phyloP scores from a whole-genome alignment of 2,888 invertebrate genomes.

The Drosophila kanekoi region DNA sequence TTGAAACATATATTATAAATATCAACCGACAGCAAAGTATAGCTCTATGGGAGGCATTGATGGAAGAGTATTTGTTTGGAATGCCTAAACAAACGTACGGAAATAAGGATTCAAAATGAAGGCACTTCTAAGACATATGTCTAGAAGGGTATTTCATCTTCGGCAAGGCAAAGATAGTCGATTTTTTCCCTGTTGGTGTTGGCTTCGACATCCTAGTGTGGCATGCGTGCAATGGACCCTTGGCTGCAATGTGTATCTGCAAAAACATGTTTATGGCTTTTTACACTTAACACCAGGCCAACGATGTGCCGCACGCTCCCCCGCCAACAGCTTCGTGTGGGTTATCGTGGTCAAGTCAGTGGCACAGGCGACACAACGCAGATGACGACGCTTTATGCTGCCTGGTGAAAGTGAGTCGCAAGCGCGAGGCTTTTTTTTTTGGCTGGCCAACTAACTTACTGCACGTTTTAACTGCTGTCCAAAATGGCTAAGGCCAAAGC shows the following conservation, averaged over 20 bases:
- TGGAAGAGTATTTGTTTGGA: too few relatives aligned
- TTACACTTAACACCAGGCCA: constrained; percentile 45
- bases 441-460: constrained; percentile 35
- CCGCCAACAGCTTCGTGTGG: constrained; percentile 22
- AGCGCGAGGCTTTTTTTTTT: constrained; percentile 10
- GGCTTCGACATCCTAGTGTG: constrained; percentile 36
- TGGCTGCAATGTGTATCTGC: constrained; percentile 36
- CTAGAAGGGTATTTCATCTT: too few relatives aligned
- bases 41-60: too few relatives aligned
- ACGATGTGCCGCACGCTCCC: constrained; percentile 3
- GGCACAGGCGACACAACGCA: constrained; percentile 24
- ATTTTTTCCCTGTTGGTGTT: constrained; percentile 6
- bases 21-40: too few relatives aligned
- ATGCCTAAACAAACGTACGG: too few relatives aligned
- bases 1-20: too few relatives aligned
- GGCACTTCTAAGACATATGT: too few relatives aligned
- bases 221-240: constrained; percentile 46
- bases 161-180: too few relatives aligned
- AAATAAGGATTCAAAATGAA: too few relatives aligned
- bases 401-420: constrained; percentile 44
- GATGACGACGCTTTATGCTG: neutral
- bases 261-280: constrained; percentile 47
- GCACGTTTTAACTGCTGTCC: constrained; percentile 2
- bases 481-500: neutral
- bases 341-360: constrained; percentile 42